Evolutionary conservation across 2,888 invertebrate genomes (phyloP), one percentile per base, ranked within the genome.

Genomic region (Polymixis flavicincta): DNA sequence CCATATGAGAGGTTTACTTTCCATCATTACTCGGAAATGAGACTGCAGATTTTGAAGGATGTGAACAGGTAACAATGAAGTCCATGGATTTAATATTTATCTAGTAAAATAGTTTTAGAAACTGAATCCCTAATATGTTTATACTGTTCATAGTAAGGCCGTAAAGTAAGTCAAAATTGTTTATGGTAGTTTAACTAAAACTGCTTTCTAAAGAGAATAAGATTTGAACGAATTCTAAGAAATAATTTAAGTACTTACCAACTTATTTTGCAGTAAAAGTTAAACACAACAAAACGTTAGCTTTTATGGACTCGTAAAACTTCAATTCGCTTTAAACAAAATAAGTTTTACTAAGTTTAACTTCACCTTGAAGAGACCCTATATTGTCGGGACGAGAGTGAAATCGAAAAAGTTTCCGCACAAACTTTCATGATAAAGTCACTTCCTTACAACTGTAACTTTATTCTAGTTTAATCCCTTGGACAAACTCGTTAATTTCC

Each of bases 361-460:
- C 79, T 85, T 80, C 60, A 85, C 67, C 67, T 78, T 79, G 54
- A 78, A 70, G 64, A 67, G 45, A 67, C 63, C 75, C 76, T 64
- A 82, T 83, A 81, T 72, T 84, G 78, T 85, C 66, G 73, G 60
- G 79, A 75, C 60, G 70, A 80, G 82, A 87, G 66, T 86, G 76
- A 87, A 84, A 89, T 89, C 85, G 89, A 87, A 89, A 89, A 89
- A 88, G 81, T 89, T 89, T 85, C 37, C 52, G 45, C 9, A 13
- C 45, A 54, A 80, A 85, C 63, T 80, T 82, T 66, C 48, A 64
- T 37, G 66, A 72, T 71, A 70, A 78, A 75, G 55, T 75, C 70
- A 64, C 72, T 86, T 84, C 70, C 75, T 68, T 78, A 78, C 74
- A 78, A 74, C 76, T 71, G 76, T 71, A 54, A 61, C 52, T 76